Conservation (phyloP, 2,888 invertebrate species). For the Apotomis turbidana region DNA sequence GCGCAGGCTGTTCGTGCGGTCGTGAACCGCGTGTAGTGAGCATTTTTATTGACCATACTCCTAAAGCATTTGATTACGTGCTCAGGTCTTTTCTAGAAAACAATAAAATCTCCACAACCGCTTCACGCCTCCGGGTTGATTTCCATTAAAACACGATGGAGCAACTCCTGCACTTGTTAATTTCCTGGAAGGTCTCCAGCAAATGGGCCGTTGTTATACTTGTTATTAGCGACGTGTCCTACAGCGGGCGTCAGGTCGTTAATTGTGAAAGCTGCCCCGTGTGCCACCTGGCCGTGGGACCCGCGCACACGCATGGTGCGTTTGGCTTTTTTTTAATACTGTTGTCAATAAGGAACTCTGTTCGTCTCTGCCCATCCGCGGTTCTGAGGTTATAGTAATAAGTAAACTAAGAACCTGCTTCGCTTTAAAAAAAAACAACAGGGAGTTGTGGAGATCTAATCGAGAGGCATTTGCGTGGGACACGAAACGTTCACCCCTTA, state of each 20-base stretch:
- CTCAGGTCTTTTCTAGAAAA: background rate
- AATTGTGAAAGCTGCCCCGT: constrained; percentile 63
- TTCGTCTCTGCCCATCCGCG: no score
- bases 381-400: no score
- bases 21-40: no score
- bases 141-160: constrained; percentile 19
- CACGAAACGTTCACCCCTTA: no score
- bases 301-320: constrained; percentile 49
- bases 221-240: constrained; percentile 36
- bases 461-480: no score
- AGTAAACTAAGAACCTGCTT: no score
- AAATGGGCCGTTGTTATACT: constrained; percentile 39
- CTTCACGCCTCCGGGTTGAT: constrained; percentile 1
- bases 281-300: constrained; percentile 53
- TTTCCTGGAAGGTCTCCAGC: constrained; percentile 37
- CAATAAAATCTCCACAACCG: background rate
- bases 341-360: no score
- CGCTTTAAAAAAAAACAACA: no score
- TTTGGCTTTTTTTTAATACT: constrained; percentile 5
- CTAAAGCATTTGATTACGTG: background rate
- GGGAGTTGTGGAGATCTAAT: no score
- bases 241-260: constrained; percentile 56
- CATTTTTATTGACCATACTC: no score
- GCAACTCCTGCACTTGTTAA: constrained; percentile 30
- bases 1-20: no score